Base-by-base conservation (phyloP, 2,888 invertebrate genomes). In the Geotrupes spiniger region DNA sequence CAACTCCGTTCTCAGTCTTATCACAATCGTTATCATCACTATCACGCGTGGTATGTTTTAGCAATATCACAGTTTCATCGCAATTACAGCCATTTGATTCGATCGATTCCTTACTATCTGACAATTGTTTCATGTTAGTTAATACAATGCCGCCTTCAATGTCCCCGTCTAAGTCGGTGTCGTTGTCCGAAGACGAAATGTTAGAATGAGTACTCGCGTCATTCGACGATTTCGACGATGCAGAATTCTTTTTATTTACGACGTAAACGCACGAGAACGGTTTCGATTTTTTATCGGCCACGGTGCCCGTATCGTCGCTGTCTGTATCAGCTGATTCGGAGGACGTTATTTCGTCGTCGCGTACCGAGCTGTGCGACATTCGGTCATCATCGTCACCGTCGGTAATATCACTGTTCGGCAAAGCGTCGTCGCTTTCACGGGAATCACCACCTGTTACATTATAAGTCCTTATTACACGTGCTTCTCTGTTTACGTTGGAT, bases 241-340 rank as follows among this genome's bases (percentile, higher is more conserved):
- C 57, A 41, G 79, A 78, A 12, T 74, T 74, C 41, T 66, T 67
- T 4, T 81, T 82, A 62, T 85, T 85, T 12, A 85, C 84, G 1
- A 85, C 80, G 64, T 85, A 85, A 11, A 85, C 82, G 45, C 83
- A 78, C 26, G 83, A 82, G 63, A 85, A 86, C 28, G 74, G 69
- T 42, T 75, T 75, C 8, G 76, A 71, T 40, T 76, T 74, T 74
- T 63, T 76, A 73, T 68, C 82, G 64, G 68, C 82, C 63, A 68
- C 81, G 56, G 65, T 77, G 9, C 83, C 84, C 0, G 76, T 77
- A 56, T 78, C 78, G 58, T 78, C 76, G 11, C 74, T 76, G 56
- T 78, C 78, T 1, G 71, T 70, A 17, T 70, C 70, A 5, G 64
- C 68, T 3, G 70, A 64, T 9, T 66, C 66, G 6, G 70, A 67